Conservation (phyloP, 1,140 invertebrate genomes). For the Hermatobates lingyangjiaoensis region DNA sequence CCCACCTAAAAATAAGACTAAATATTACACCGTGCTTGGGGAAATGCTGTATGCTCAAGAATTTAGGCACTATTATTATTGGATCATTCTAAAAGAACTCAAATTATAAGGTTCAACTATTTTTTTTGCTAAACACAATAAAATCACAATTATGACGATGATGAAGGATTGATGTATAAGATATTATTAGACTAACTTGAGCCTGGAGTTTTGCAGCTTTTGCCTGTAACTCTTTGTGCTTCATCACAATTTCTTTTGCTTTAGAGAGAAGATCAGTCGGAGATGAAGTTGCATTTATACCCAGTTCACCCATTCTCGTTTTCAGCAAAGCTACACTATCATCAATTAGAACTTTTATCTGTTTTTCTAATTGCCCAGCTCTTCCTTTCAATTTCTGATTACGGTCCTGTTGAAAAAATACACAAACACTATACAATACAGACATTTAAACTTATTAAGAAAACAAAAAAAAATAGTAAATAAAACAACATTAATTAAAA, state of each 20-base stretch:
- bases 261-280: conserved; percentile 70
- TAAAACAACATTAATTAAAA: too few species aligned
- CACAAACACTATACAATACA: background rate
- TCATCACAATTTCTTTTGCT: conserved; percentile 78
- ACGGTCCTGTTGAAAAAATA: conserved; percentile 35
- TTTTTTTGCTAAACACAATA: too few species aligned
- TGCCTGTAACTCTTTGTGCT: conserved; percentile 76
- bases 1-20: conserved; percentile 13
- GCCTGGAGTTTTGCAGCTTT: conserved; percentile 63
- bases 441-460: background rate
- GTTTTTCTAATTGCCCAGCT: conserved; percentile 70
- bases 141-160: too few species aligned
- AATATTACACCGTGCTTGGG: too few species aligned
- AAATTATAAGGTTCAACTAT: too few species aligned
- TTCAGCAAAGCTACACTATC: conserved; percentile 80
- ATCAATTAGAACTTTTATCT: conserved; percentile 74
- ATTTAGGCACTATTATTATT: too few species aligned
- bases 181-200: too few species aligned
- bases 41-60: too few species aligned
- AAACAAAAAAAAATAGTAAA: background rate
- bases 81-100: too few species aligned
- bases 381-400: conserved; percentile 59
- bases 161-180: background rate
- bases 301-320: conserved; percentile 75
- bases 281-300: conserved; percentile 53